Conservation (phyloP, 2,888 invertebrate genomes). For the Dendrolimus houi region DNA sequence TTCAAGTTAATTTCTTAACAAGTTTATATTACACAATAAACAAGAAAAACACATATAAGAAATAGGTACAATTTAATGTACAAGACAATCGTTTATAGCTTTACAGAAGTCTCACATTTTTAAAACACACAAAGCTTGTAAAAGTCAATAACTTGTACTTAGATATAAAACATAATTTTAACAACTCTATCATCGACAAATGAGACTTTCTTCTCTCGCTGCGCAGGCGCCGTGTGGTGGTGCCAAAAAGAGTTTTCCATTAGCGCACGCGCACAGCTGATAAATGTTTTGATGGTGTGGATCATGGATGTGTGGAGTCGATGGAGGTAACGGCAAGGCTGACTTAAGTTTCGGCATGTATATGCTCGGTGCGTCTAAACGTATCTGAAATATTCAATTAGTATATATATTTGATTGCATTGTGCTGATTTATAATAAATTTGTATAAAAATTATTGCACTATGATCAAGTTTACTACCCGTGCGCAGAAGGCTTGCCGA, state of each 20-base stretch:
- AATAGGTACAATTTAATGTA: too few species aligned
- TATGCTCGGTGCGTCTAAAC: constrained; percentile 80
- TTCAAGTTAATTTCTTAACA: too few species aligned
- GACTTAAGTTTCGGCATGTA: constrained; percentile 80
- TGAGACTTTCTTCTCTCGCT: constrained; percentile 71
- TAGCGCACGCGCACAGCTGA: constrained; percentile 93
- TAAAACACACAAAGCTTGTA: not conserved
- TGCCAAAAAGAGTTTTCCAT: constrained; percentile 92
- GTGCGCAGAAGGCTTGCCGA: too few species aligned
- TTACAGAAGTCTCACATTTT: constrained; percentile 3
- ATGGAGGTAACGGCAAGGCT: constrained; percentile 71
- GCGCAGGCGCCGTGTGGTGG: constrained; percentile 88
- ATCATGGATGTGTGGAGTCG: constrained; percentile 67
- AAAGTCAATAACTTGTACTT: not conserved
- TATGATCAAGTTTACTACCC: too few species aligned
- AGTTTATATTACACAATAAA: too few species aligned
- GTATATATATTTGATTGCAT: not conserved
- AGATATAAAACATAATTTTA: constrained; percentile 1
- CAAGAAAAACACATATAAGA: too few species aligned
- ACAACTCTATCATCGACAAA: constrained; percentile 63
- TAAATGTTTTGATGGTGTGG: constrained; percentile 82
- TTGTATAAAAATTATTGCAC: too few species aligned
- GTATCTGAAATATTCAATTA: constrained; percentile 63
- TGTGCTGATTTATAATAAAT: not conserved
- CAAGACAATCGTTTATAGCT: constrained; percentile 7